Base-by-base conservation (phyloP, 2,888 invertebrate species). In the Dynastes hyllus region DNA sequence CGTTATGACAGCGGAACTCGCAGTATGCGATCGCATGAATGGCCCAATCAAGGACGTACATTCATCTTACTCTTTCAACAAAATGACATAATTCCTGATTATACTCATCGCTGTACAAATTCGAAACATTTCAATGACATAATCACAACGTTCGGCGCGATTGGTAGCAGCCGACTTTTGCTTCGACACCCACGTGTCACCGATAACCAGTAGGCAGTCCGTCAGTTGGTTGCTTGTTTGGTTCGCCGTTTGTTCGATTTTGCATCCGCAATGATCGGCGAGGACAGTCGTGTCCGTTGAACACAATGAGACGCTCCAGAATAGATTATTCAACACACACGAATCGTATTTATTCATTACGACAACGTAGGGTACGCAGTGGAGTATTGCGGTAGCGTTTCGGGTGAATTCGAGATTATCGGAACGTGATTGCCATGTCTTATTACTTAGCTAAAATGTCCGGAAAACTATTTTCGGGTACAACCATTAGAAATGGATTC, bases 141-240 rank as follows among this genome's bases (percentile, higher is more conserved):
- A 69, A 69, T 69, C 45, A 27, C 67, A 37, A 50, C 13, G 45
- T 45, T 45, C 22, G 27, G 50, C 27, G 37, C 45, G 50, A 69
- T 69, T 50, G 50, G 67, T 69, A 69, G 67, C 45, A 69, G 67
- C 45, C 67, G 27, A 69, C 67, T 51, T 66, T 69, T 50, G 67
- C 50, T 50, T 69, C 50, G 9, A 27, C 67, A 27, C 67, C 67
- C 40, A 69, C 67, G 67, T 45, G 13, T 50, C 27, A 9, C 22
- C 67, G 29, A 69, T 69, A 69, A 50, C 67, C 67, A 69, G 67
- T 69, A 69, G 67, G 67, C n/a, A 45, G 67, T 37, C n/a, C 22
- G 67, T 27, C 50, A 11, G 27, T 27, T 27, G 29, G 22, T 61
- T 29, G 61, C 6, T 29, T 53, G 53, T 53, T 61, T 61, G 27